These are phyloP conservation scores for Sinonovacula constricta DNA, from an alignment of 1,140 invertebrate species.

Conservation along the genomic window DNA sequence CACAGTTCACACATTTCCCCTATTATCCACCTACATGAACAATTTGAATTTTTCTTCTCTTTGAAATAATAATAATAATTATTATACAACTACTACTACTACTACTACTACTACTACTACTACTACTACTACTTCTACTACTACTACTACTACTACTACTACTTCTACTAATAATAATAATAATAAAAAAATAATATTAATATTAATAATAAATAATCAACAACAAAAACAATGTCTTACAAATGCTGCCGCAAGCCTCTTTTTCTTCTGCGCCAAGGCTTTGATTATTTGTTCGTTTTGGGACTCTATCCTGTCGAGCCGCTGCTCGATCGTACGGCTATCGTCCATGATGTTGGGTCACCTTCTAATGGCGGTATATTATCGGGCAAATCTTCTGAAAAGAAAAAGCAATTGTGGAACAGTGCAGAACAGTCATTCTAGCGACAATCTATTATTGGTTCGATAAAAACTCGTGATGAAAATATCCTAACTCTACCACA, in stretches of 20 bases:
- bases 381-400: too few relatives aligned
- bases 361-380: too few relatives aligned
- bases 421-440: too few relatives aligned
- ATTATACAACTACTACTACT: neutral
- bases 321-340: slow-evolving; percentile 5
- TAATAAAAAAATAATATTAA: neutral
- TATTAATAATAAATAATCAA: neutral
- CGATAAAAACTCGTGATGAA: too few relatives aligned
- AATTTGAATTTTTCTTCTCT: too few relatives aligned
- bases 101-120: neutral
- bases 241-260: neutral
- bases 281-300: neutral
- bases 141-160: neutral
- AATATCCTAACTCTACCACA: too few relatives aligned
- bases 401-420: too few relatives aligned
- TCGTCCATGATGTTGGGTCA: too few relatives aligned
- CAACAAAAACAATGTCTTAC: neutral
- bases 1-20: too few relatives aligned
- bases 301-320: neutral
- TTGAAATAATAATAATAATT: neutral
- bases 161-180: neutral
- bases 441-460: too few relatives aligned
- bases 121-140: neutral
- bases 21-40: too few relatives aligned
- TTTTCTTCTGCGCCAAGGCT: slow-evolving; percentile 4